phyloP scores from a whole-genome alignment of 2,113 vertebrate species.

The Microtus richardsoni region DNA sequence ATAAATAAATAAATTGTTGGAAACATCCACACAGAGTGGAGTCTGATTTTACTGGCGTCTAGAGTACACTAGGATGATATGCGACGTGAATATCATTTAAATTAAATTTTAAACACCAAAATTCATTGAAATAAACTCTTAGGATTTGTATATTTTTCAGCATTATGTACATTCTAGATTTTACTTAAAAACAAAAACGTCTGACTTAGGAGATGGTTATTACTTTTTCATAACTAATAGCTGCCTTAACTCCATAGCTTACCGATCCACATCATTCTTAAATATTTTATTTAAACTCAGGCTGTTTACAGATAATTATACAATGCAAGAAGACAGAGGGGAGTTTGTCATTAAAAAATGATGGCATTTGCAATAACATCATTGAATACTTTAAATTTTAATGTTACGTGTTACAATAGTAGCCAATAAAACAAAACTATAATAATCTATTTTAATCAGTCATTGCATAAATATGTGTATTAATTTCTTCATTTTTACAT shows the following conservation, averaged over 20 bases:
- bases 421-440: constrained; percentile 5
- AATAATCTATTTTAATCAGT: constrained; percentile 40
- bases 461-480: background rate
- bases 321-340: background rate
- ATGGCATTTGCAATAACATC: constrained; percentile 4
- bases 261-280: background rate
- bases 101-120: background rate
- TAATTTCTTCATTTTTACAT: background rate
- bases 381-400: constrained; percentile 45
- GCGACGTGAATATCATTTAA: background rate
- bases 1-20: background rate
- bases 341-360: constrained; percentile 45
- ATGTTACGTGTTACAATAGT: background rate
- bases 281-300: constrained; percentile 57
- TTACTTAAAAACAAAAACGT: background rate
- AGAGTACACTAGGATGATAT: background rate
- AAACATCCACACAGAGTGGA: background rate
- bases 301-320: constrained; percentile 49
- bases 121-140: background rate
- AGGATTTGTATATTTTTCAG: background rate
- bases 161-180: constrained; percentile 9
- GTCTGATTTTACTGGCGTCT: background rate
- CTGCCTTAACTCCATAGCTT: background rate
- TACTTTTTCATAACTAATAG: constrained; percentile 3
- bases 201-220: background rate